Base-by-base conservation (phyloP, 1,140 invertebrate species). In the Wasmannia auropunctata region DNA sequence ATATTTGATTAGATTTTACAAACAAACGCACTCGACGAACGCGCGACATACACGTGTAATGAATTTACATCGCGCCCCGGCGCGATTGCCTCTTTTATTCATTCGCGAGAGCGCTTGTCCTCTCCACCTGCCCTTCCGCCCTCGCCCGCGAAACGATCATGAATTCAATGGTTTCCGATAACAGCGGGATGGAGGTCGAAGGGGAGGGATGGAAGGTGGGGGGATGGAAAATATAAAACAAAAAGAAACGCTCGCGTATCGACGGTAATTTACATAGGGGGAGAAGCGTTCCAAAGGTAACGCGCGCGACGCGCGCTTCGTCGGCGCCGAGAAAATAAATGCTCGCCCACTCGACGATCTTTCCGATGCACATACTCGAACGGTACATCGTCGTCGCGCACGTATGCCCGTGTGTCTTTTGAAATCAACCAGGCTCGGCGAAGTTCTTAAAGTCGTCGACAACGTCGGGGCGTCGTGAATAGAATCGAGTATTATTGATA, bases 1-100 rank as follows among this genome's bases (percentile, higher is more conserved):
- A 83, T 83, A 83, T 83, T 83, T 83, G 79, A 83, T 83, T 83
- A 83, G 79, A 83, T 72, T 83, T 70, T 83, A 51, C 79, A 83
- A 83, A 83, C 79, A 81, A 81, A 80, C 76, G 65, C 65, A 72
- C 51, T 43, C 51, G 67, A 83, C 79, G 67, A 74, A 69, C 40
- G 62, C 31, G 10, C 77, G 77, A 58, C 79, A 37, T 83, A 83
- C 79, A 83, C 54, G 67, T 83, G 67, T 83, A 83, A 83, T 72
- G 79, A 83, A 83, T 83, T 83, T 83, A 83, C 51, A 83, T 83
- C 79, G 65, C 79, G 51, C 67, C 79, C 67, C 37, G 19, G 40
- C 79, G 25, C 67, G 79, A 83, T 83, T 74, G 79, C 79, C 67
- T 72, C 67, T 83, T 83, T 83, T 83, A 83, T 83, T 46, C 79